Conservation (phyloP, 2,113 vertebrate species). For the Sylvilagus bachmani region DNA sequence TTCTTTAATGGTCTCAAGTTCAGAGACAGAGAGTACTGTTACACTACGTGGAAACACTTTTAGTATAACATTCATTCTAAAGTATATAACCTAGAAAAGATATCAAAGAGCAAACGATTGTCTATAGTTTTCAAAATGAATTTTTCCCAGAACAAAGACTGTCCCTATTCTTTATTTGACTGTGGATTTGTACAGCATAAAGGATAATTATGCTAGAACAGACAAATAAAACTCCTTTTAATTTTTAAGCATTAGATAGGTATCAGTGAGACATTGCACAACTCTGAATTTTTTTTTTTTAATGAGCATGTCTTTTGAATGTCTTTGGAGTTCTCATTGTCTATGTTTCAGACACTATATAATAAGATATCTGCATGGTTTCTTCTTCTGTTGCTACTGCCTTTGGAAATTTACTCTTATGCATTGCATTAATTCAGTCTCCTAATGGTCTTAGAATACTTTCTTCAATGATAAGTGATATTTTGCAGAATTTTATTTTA, state of each 20-base stretch:
- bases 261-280: not conserved
- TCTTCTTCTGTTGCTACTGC: not conserved
- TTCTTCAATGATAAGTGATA: not conserved
- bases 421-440: not conserved
- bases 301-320: not conserved
- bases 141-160: not conserved
- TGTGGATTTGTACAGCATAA: not conserved
- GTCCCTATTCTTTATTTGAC: not conserved
- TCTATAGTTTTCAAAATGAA: not conserved
- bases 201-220: not conserved
- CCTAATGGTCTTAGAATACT: not conserved
- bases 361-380: not conserved
- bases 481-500: slow-evolving; percentile 56
- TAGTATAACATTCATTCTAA: slow-evolving; percentile 3
- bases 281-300: not conserved
- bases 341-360: not conserved
- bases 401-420: not conserved
- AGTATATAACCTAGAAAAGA: not conserved
- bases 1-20: not conserved
- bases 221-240: not conserved
- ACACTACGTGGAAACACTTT: not conserved
- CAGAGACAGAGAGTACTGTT: not conserved
- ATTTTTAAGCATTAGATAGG: not conserved
- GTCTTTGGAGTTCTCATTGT: not conserved
- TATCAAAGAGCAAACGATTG: not conserved